Conservation (phyloP, 2,113 vertebrate species). For the Cyanoramphus novaezelandiae region DNA sequence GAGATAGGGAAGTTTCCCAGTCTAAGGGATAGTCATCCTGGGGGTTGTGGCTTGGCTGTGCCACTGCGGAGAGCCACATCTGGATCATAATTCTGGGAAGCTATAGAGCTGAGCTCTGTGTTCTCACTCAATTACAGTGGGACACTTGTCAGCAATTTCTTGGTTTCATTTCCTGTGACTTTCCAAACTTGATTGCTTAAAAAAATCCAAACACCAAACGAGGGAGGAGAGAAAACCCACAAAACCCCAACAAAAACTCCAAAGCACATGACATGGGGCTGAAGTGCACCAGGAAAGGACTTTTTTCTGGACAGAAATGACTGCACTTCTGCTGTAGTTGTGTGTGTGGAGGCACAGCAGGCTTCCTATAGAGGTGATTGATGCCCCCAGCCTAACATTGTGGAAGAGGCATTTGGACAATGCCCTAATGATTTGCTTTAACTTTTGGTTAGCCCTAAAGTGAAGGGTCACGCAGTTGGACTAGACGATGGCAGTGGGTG, state of each 20-base stretch:
- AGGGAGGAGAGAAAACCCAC: not conserved
- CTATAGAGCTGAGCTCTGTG: not conserved
- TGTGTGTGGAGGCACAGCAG: not conserved
- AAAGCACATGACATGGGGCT: not conserved
- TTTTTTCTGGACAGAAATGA: not conserved
- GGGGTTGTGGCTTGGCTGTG: slow-evolving; percentile 28
- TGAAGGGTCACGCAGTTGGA: not conserved
- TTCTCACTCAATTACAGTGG: slow-evolving; percentile 38
- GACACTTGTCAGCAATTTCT: slow-evolving; percentile 49
- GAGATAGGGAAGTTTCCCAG: not conserved
- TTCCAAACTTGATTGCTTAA: not conserved
- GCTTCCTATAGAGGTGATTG: not conserved
- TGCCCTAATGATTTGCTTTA: not conserved
- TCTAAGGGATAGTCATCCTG: not conserved
- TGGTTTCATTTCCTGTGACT: not conserved
- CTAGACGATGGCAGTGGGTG: not conserved
- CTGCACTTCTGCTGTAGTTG: not conserved
- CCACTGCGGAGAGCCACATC: not conserved
- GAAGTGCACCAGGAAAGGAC: not conserved
- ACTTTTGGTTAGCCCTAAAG: not conserved
- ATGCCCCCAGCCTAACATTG: not conserved
- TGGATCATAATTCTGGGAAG: slow-evolving; percentile 43
- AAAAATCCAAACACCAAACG: not conserved
- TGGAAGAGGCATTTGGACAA: not conserved
- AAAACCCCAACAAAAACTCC: not conserved